Conservation (phyloP, 2,113 vertebrate species). For the Halcyon malimbica region DNA sequence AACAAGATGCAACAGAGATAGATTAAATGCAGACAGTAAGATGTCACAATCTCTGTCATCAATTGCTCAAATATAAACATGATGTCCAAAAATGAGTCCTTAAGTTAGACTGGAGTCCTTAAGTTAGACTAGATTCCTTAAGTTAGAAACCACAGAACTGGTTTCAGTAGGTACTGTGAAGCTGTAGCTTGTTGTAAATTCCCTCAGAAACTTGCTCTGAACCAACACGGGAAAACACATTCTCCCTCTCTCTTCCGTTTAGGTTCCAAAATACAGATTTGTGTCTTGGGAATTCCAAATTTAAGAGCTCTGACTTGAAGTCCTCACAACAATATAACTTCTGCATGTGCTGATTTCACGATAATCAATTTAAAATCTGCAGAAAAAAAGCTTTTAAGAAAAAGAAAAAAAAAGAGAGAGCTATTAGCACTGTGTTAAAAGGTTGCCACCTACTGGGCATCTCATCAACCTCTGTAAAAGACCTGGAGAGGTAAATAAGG, state of each 20-base stretch:
- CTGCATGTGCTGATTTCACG: background rate
- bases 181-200: background rate
- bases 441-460: slow-evolving; percentile 77
- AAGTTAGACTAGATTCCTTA: background rate
- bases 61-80: background rate
- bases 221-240: background rate
- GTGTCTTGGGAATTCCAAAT: background rate
- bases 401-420: too few relatives aligned
- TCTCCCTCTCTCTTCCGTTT: background rate
- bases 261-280: background rate
- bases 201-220: background rate
- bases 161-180: background rate
- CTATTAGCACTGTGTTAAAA: slow-evolving; percentile 61
- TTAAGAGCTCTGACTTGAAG: background rate
- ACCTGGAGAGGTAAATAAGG: background rate
- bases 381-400: background rate
- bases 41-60: background rate
- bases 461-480: background rate
- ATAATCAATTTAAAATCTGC: background rate
- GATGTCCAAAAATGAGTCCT: background rate
- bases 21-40: background rate
- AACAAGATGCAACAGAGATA: background rate
- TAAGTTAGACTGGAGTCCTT: background rate
- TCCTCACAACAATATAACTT: background rate
- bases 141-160: background rate